A percentile compares a stretch with the other conserved stretches of the same genome.
phyloP scores from a whole-genome alignment of 2,113 vertebrate species.

The Urocitellus parryii region DNA sequence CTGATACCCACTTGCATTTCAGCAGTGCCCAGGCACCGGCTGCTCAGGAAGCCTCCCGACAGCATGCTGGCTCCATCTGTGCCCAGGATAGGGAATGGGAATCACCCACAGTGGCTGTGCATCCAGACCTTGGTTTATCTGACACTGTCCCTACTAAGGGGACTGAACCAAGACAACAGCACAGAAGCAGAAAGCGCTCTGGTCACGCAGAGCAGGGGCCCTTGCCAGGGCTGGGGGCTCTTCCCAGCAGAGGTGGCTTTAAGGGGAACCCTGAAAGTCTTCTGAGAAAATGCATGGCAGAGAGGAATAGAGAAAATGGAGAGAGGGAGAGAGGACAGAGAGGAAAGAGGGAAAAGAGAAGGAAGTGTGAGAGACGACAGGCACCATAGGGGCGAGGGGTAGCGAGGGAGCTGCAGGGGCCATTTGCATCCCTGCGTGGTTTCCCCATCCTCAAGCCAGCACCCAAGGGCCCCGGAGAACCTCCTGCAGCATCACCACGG shows the following conservation, averaged over 20 bases:
- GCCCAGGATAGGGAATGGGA: neutral
- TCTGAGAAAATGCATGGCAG: neutral
- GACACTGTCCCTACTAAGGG: neutral
- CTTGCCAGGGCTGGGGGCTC: neutral
- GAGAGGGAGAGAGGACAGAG: neutral
- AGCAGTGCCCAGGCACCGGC: neutral
- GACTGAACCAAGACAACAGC: neutral
- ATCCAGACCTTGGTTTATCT: neutral
- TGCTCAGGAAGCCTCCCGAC: neutral
- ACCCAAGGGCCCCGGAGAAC: neutral
- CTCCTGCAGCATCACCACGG: accelerated
- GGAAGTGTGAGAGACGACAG: accelerated
- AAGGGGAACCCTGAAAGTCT: neutral
- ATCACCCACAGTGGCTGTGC: neutral
- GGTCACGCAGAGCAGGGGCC: neutral
- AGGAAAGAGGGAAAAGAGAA: no score
- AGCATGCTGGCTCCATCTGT: neutral
- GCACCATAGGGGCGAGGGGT: accelerated
- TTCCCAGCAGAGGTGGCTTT: neutral
- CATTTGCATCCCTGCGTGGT: accelerated
- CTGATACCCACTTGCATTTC: neutral
- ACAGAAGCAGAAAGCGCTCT: neutral
- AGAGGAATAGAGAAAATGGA: neutral
- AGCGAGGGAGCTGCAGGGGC: neutral
- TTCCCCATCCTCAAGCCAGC: neutral